phyloP scores from a whole-genome alignment of 2,113 vertebrate species.

The Eolophus roseicapilla region DNA sequence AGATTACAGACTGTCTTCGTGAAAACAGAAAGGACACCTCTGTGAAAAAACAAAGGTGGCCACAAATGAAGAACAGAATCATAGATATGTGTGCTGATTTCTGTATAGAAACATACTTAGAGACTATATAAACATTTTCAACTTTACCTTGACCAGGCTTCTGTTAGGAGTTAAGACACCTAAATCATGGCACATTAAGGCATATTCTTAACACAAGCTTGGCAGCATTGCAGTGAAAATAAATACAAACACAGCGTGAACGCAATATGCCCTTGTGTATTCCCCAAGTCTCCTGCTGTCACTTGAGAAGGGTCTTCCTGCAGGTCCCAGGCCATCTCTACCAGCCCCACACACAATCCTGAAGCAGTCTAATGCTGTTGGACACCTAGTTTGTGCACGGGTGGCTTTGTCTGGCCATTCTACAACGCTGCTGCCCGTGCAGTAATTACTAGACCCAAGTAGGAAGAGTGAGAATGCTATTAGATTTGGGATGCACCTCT shows the following conservation, averaged over 20 bases:
- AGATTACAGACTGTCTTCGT: slow-evolving; percentile 82
- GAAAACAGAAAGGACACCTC: too few relatives aligned
- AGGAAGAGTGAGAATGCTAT: not conserved
- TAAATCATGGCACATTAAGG: not conserved
- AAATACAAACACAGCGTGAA: not conserved
- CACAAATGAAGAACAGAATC: not conserved
- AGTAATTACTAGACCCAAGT: fast-evolving
- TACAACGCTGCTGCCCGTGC: not conserved
- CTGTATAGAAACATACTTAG: not conserved
- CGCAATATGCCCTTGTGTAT: fast-evolving
- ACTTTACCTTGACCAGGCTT: not conserved
- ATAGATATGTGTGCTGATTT: fast-evolving
- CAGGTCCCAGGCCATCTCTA: fast-evolving
- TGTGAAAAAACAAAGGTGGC: slow-evolving; percentile 35
- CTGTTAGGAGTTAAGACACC: not conserved
- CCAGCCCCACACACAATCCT: fast-evolving
- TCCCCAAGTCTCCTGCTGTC: not conserved
- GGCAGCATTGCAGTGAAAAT: not conserved
- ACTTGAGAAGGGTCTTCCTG: not conserved
- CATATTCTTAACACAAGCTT: not conserved
- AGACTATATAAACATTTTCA: not conserved
- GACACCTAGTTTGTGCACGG: not conserved
- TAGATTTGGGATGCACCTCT: not conserved
- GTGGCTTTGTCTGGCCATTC: not conserved
- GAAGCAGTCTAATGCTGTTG: fast-evolving